phyloP scores from a whole-genome alignment of 2,888 invertebrate genomes.

The Molorchus minor region DNA sequence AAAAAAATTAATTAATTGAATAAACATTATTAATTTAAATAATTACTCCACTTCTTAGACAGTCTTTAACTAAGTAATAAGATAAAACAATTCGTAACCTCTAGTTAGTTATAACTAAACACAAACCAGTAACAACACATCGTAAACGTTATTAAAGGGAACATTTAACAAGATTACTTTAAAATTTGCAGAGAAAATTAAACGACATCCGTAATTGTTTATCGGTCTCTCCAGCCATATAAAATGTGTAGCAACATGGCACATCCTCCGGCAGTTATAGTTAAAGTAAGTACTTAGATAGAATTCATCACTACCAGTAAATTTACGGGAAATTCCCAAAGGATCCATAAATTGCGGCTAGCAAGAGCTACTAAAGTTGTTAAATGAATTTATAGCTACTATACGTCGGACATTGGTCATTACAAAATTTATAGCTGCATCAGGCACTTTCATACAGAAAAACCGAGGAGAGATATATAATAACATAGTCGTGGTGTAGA shows the following conservation, averaged over 20 bases:
- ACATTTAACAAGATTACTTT: no score
- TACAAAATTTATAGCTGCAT: constrained; percentile 58
- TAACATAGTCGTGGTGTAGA: not conserved
- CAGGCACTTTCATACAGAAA: constrained; percentile 48
- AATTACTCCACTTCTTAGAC: no score
- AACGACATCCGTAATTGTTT: constrained; percentile 29
- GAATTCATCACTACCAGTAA: constrained; percentile 51
- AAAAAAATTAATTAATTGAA: no score
- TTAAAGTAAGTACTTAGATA: constrained; percentile 50
- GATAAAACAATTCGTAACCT: no score
- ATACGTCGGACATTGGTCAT: constrained; percentile 62
- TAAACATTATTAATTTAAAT: no score
- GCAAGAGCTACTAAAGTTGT: constrained; percentile 63
- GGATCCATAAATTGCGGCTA: constrained; percentile 61
- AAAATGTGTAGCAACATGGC: constrained; percentile 23
- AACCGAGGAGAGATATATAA: constrained; percentile 22
- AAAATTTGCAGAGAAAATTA: no score
- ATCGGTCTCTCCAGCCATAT: constrained; percentile 27
- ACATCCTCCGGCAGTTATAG: constrained; percentile 36
- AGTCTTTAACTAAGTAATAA: no score
- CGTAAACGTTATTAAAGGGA: no score
- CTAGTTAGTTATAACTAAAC: no score
- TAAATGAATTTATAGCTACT: constrained; percentile 64
- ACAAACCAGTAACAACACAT: no score
- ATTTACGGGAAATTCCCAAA: constrained; percentile 52